Percentiles rank a stretch among this genome's conserved stretches.
Conservation (phyloP, 2,888 invertebrate genomes). For the Cloeon dipterum region DNA sequence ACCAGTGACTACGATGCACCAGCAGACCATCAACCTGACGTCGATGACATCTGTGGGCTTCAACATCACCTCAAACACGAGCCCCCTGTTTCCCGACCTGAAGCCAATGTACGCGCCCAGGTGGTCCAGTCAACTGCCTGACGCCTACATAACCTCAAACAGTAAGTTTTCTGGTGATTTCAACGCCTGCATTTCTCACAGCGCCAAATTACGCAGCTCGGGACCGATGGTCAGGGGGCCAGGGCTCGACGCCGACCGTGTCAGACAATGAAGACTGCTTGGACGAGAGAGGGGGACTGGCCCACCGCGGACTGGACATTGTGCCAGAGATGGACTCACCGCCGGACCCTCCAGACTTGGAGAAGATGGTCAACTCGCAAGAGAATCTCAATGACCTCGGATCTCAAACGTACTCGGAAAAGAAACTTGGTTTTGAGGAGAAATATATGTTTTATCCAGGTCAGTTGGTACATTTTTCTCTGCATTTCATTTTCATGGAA, state of each 20-base stretch:
- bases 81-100: constrained; percentile 42
- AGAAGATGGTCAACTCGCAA: constrained; percentile 8
- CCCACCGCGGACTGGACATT: background rate
- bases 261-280: constrained; percentile 37
- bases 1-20: constrained; percentile 5
- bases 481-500: no score
- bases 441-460: no score
- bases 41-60: constrained; percentile 10
- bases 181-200: background rate
- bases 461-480: no score
- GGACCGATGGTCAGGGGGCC: constrained; percentile 48
- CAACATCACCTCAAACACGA: constrained; percentile 33
- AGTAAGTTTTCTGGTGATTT: constrained; percentile 13
- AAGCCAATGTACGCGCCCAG: constrained; percentile 37
- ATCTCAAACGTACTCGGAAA: background rate
- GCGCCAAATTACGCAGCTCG: constrained; percentile 17
- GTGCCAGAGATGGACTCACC: constrained; percentile 3
- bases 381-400: constrained; percentile 10
- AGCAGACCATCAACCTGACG: constrained; percentile 3
- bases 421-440: background rate
- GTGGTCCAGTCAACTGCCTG: constrained; percentile 39
- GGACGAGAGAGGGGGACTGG: constrained; percentile 2
- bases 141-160: constrained; percentile 30
- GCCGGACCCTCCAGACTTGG: background rate
- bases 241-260: constrained; percentile 26